Evolutionary conservation across 2,888 invertebrate species (phyloP).

Genomic region (Ophion costatus): DNA sequence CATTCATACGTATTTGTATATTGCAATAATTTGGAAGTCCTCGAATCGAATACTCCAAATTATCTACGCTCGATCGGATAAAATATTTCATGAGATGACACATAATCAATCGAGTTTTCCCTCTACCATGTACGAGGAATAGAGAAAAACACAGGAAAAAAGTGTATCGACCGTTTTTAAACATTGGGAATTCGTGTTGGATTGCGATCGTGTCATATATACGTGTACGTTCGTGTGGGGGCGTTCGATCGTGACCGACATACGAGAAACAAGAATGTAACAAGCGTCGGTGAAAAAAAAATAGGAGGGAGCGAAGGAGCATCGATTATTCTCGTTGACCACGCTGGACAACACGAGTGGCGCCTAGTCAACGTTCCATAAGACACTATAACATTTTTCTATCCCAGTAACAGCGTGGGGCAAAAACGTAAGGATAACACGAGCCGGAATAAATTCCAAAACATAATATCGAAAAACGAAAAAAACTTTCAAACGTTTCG

Average conservation of each 20-base stretch:
- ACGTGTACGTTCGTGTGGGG: conserved; percentile 7
- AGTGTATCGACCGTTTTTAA: conserved; percentile 31
- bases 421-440: background rate
- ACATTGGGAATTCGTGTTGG: conserved; percentile 43
- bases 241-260: conserved; percentile 51
- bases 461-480: background rate
- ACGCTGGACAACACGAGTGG: background rate
- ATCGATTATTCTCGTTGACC: conserved; percentile 46
- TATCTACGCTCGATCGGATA: conserved; percentile 4
- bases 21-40: background rate
- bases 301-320: conserved; percentile 13
- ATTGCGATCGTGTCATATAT: conserved; percentile 22
- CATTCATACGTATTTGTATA: too few species aligned
- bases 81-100: conserved; percentile 26
- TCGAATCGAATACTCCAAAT: background rate
- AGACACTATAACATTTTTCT: conserved; percentile 22
- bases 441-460: background rate
- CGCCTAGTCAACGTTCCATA: background rate
- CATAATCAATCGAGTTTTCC: conserved; percentile 37
- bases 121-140: conserved; percentile 10
- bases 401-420: background rate
- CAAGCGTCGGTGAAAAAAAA: conserved; percentile 6
- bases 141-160: conserved; percentile 14
- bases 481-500: too few species aligned
- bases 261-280: conserved; percentile 31